A percentile compares a stretch with the other conserved stretches of the same genome.
Evolutionary conservation across 92 coral and sea anemone species (phyloP).

Genomic region (Umimayanthus kanabou): DNA sequence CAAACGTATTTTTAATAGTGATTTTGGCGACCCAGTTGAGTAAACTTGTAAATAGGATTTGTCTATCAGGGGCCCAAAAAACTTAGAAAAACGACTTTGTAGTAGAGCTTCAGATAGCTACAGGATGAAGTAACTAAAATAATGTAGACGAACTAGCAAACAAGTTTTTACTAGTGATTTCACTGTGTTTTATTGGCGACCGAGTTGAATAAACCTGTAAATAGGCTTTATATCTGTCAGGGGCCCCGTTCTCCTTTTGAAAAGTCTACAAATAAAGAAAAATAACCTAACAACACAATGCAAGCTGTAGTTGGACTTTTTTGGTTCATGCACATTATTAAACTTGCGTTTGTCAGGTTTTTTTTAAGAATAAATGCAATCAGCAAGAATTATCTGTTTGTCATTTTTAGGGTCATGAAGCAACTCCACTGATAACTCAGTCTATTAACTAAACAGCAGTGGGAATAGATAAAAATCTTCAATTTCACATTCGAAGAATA

Average conservation of each 20-base stretch:
- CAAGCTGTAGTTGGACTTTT: background rate
- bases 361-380: too few species aligned
- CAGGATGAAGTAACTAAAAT: background rate
- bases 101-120: background rate
- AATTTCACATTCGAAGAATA: too few species aligned
- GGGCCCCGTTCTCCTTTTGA: conserved; percentile 4
- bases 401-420: too few species aligned
- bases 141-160: background rate
- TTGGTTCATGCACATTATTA: too few species aligned
- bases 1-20: background rate
- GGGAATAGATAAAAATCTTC: too few species aligned
- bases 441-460: too few species aligned
- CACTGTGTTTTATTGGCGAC: too few species aligned
- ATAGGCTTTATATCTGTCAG: background rate
- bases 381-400: background rate
- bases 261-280: background rate
- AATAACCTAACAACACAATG: background rate
- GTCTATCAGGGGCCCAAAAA: background rate
- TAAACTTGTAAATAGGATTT: background rate
- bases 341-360: background rate
- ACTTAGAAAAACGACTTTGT: background rate
- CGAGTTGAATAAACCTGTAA: background rate
- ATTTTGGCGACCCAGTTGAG: background rate
- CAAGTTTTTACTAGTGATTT: background rate
- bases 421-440: too few species aligned